Evolutionary conservation across 2,113 vertebrate genomes (phyloP).

Genomic region (Larimichthys polyactis): DNA sequence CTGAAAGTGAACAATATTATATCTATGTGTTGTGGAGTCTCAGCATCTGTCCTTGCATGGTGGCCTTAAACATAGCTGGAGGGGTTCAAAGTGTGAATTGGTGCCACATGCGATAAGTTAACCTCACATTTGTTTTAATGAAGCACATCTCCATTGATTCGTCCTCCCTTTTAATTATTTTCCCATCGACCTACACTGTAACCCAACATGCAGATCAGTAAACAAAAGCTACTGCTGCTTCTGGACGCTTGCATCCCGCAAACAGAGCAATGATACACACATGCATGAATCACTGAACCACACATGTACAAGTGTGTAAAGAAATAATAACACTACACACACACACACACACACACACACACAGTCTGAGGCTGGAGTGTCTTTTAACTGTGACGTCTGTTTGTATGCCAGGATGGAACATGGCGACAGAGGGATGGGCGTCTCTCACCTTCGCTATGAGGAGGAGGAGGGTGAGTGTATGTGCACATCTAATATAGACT

Average conservation of each 20-base stretch:
- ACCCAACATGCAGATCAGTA: slow-evolving; percentile 70
- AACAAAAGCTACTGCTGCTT: slow-evolving; percentile 32
- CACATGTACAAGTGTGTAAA: background rate
- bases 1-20: background rate
- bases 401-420: slow-evolving; percentile 86
- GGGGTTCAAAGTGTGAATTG: slow-evolving; percentile 33
- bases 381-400: background rate
- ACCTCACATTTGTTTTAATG: slow-evolving; percentile 73
- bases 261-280: slow-evolving; percentile 26
- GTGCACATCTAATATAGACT: background rate
- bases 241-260: slow-evolving; percentile 16
- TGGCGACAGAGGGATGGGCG: slow-evolving; percentile 81
- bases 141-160: slow-evolving; percentile 74
- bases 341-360: background rate
- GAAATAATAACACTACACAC: background rate
- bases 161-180: slow-evolving; percentile 81
- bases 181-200: slow-evolving; percentile 74
- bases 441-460: slow-evolving; percentile 85
- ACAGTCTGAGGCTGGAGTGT: background rate
- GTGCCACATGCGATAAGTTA: slow-evolving; percentile 49
- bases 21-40: background rate
- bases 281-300: background rate
- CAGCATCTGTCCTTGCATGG: background rate
- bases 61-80: slow-evolving; percentile 36
- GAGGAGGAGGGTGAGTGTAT: slow-evolving; percentile 89